phyloP scores from a whole-genome alignment of 37 sponge, comb jelly and placozoan species.

The Halisarca cf. caerulea region DNA sequence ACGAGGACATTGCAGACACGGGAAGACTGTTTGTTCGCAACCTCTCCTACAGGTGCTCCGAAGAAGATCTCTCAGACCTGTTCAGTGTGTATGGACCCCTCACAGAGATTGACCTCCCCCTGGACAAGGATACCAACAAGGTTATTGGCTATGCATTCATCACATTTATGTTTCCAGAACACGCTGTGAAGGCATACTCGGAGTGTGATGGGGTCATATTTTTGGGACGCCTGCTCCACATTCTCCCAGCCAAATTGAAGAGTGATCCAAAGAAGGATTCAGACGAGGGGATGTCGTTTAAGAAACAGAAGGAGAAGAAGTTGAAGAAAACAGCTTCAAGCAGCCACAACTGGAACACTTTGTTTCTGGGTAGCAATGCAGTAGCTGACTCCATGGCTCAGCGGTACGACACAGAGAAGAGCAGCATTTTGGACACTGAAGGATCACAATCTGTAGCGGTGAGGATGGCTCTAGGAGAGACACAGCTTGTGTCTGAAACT shows the following conservation, averaged over 20 bases:
- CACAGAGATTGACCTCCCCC: conserved; percentile 68
- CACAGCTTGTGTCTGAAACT: conserved; percentile 86
- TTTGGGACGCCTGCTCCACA: conserved; percentile 87
- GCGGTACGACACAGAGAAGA: conserved; percentile 65
- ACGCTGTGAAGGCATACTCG: conserved; percentile 80
- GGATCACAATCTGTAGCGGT: conserved; percentile 74
- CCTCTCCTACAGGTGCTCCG: conserved; percentile 78
- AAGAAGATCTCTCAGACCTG: conserved; percentile 76
- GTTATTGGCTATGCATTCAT: conserved; percentile 89
- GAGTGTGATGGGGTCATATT: conserved; percentile 85
- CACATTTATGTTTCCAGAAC: conserved; percentile 93
- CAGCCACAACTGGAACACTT: conserved; percentile 90
- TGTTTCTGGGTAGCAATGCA: conserved; percentile 92
- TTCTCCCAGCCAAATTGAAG: conserved; percentile 75
- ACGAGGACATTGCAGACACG: conserved; percentile 68
- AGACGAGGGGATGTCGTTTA: conserved; percentile 44
- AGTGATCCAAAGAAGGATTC: neutral
- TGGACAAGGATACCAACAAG: conserved; percentile 72
- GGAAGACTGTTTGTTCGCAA: conserved; percentile 94
- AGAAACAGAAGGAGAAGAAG: conserved; percentile 82
- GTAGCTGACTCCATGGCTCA: conserved; percentile 87
- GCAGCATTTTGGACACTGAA: conserved; percentile 69
- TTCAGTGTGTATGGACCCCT: conserved; percentile 86
- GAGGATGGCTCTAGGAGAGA: conserved; percentile 93
- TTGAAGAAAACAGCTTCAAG: conserved; percentile 58